Evolutionary conservation across 2,113 vertebrate genomes (phyloP), one percentile per base, ranked within the genome.

Genomic region (Hemicordylus capensis): DNA sequence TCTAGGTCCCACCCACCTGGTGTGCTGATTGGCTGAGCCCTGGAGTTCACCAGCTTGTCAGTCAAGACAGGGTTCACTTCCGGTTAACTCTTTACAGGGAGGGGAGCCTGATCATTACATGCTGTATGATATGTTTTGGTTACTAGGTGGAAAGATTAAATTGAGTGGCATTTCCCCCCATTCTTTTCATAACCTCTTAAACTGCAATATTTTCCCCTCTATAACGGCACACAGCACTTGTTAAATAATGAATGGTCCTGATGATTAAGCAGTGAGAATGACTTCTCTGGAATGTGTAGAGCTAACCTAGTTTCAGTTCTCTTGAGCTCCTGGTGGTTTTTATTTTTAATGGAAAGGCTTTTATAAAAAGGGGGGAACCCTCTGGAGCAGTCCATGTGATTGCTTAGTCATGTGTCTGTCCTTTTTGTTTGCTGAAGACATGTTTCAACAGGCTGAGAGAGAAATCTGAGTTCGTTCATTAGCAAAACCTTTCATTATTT

Each of bases 251-350:
- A 90, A 91, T 91, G 87, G 90, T 81, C 73, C 51, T 54, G 81
- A 87, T 87, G 86, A 92, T 91, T 92, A 89, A 89, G 9, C 79
- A 78, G 54, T 24, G 80, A 72, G 84, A 74, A 92, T 88, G 70
- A 59, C 58, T 89, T 26, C 77, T 88, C 87, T 82, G 46, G 73
- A 85, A 80, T 84, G 73, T 81, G 59, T 51, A 61, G 81, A 87
- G 63, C 80, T 93, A 94, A 90, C 90, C 89, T 93, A 90, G 72
- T 92, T 95, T 93, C 81, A 75, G 92, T 93, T 94, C 73, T 88
- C 72, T 81, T 87, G 87, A 83, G 48, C 54, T 31, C 80, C 76
- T 90, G 84, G 75, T 88, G 69, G 48, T 77, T 75, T 76, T 91
- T 92, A 85, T 81, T 84, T 90, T 85, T 87, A 54, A 87, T 93